A percentile compares a stretch with the other conserved stretches of the same genome.
Conservation (phyloP, 1,140 invertebrate species). For the Drosophila kurseongensis region DNA sequence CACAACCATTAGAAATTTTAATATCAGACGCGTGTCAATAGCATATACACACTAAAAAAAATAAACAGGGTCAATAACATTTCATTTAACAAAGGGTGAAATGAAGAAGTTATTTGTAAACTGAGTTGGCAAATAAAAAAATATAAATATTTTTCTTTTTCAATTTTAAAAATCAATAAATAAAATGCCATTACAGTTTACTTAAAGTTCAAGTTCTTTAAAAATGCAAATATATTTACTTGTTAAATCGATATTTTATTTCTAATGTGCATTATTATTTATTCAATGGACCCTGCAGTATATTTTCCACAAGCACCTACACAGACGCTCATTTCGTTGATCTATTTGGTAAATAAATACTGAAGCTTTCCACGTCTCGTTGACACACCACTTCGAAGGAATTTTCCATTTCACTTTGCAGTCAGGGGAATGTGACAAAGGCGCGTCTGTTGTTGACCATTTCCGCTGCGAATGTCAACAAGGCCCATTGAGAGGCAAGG, state of each 20-base stretch:
- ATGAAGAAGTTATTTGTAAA: no score
- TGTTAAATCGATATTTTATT: conserved; percentile 32
- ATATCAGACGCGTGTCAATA: conserved; percentile 44
- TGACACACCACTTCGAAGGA: conserved; percentile 43
- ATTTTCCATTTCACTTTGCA: conserved; percentile 32
- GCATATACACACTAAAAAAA: not conserved
- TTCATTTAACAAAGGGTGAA: not conserved
- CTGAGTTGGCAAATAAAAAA: no score
- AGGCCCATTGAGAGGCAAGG: not conserved
- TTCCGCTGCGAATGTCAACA: conserved; percentile 41
- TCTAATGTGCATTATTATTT: conserved; percentile 16
- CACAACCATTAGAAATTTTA: conserved; percentile 42
- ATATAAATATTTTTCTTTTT: no score
- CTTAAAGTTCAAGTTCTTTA: no score
- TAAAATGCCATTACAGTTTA: no score
- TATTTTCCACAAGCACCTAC: not conserved
- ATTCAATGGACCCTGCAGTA: conserved; percentile 13
- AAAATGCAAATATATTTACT: not conserved
- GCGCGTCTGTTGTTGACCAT: conserved; percentile 56
- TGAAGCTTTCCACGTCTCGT: conserved; percentile 22
- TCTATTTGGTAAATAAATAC: conserved; percentile 37
- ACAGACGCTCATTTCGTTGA: conserved; percentile 33
- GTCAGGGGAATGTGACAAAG: conserved; percentile 21
- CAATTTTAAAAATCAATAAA: not conserved
- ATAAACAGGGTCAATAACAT: conserved; percentile 13